These are phyloP conservation scores for Yasuhikotakia modesta DNA, from an alignment of 2,797 vertebrate genomes.

Conservation along the genomic window DNA sequence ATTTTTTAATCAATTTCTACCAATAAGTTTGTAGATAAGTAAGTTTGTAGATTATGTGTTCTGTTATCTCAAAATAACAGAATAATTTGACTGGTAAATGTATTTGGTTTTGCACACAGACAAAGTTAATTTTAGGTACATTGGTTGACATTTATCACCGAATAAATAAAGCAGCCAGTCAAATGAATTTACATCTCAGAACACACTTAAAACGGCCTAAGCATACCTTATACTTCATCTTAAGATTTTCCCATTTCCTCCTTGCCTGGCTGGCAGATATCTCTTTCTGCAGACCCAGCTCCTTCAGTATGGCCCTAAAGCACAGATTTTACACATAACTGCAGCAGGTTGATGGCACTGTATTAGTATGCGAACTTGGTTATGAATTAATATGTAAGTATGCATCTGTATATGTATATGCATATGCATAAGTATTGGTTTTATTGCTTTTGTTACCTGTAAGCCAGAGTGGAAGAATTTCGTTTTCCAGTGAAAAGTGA, in stretches of 20 bases:
- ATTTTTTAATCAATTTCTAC: no score
- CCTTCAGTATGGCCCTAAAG: conserved; percentile 72
- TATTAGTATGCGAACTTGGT: background rate
- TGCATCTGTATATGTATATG: conserved; percentile 5
- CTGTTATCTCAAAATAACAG: no score
- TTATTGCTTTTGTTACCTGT: conserved; percentile 68
- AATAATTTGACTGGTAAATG: no score
- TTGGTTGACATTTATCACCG: no score
- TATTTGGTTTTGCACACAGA: no score
- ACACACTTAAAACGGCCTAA: no score
- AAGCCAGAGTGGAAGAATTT: conserved; percentile 71
- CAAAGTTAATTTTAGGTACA: no score
- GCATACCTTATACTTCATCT: conserved; percentile 75
- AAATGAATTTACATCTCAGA: no score
- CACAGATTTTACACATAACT: background rate
- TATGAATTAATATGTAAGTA: background rate
- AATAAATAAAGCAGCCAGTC: no score
- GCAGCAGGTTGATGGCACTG: background rate
- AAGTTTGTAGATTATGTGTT: no score
- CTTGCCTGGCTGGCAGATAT: conserved; percentile 73
- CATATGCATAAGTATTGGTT: background rate
- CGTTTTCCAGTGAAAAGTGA: conserved; percentile 73
- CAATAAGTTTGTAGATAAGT: no score
- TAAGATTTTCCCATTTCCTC: conserved; percentile 79
- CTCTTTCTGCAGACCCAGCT: conserved; percentile 73